Evolutionary conservation across 2,797 vertebrate genomes (phyloP).

Genomic region (Pseudomugil tenellus): DNA sequence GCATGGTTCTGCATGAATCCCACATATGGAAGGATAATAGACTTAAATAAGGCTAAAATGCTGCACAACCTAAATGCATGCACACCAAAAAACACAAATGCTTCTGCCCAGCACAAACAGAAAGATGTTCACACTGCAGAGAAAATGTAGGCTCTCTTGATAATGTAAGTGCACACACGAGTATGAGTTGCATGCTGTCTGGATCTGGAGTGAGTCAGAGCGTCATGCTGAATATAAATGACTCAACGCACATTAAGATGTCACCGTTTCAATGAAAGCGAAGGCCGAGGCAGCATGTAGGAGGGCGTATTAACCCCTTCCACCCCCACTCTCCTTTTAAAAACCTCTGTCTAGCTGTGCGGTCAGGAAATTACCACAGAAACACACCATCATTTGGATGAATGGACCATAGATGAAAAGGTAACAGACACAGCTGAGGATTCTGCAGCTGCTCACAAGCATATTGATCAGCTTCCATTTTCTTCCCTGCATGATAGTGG

Average conservation of each 20-base stretch:
- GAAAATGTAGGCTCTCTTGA: conserved; percentile 18
- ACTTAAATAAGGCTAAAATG: conserved; percentile 49
- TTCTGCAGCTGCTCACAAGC: conserved; percentile 24
- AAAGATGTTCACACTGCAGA: conserved; percentile 20
- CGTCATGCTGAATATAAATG: conserved; percentile 67
- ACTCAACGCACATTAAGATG: conserved; percentile 71
- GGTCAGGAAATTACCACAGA: conserved; percentile 39
- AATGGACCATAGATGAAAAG: conserved; percentile 28
- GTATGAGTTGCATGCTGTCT: conserved; percentile 43
- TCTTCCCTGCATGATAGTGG: conserved; percentile 1
- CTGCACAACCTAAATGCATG: conserved; percentile 21
- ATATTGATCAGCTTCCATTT: conserved; percentile 30
- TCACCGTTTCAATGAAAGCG: conserved; percentile 64
- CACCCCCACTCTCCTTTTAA: conserved; percentile 14
- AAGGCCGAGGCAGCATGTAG: conserved; percentile 49
- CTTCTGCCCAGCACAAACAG: conserved; percentile 24
- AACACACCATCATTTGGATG: conserved; percentile 21
- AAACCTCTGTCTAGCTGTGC: conserved; percentile 18
- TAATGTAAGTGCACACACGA: conserved; percentile 38
- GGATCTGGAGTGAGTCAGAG: conserved; percentile 64
- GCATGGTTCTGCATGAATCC: conserved; percentile 43
- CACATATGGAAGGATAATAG: conserved; percentile 49
- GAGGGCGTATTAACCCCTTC: conserved; percentile 67
- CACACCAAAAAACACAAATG: conserved; percentile 12
- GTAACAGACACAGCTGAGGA: conserved; percentile 2